These are phyloP conservation scores for Crossaster papposus DNA, from an alignment of 53 echinoderm and acorn worm species.

Conservation along the genomic window DNA sequence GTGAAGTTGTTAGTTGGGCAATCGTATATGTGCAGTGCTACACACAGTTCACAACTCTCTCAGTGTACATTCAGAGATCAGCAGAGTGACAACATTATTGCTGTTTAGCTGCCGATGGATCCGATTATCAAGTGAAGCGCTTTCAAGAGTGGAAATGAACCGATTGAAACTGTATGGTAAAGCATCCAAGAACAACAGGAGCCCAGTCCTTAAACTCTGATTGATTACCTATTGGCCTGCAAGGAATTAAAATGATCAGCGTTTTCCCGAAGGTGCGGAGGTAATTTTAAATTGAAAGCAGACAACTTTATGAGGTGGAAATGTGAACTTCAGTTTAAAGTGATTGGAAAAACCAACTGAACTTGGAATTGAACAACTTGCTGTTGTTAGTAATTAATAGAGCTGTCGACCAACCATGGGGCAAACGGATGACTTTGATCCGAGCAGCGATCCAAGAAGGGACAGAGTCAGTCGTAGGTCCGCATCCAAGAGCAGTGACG, in stretches of 20 bases:
- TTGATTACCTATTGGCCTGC: not conserved
- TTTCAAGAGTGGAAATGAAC: not conserved
- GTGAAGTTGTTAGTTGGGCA: too few species aligned
- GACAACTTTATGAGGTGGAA: not conserved
- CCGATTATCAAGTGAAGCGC: not conserved
- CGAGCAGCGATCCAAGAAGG: not conserved
- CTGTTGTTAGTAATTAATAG: not conserved
- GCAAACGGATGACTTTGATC: not conserved
- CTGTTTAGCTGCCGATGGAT: not conserved
- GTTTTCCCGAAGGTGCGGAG: too few species aligned
- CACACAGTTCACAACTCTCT: too few species aligned
- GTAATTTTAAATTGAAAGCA: too few species aligned
- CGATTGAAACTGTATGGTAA: not conserved
- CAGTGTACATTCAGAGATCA: too few species aligned
- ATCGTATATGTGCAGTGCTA: too few species aligned
- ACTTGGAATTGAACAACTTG: not conserved
- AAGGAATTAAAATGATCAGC: not conserved
- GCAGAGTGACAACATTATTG: not conserved
- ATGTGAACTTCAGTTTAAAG: not conserved
- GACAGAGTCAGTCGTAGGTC: not conserved
- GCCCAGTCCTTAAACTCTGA: not conserved
- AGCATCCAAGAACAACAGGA: not conserved
- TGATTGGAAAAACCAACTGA: not conserved
- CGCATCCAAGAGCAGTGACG: slow-evolving; percentile 31
- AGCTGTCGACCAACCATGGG: slow-evolving; percentile 1